Percentiles rank a stretch among this genome's conserved stretches.
Evolutionary conservation across 2,113 vertebrate species (phyloP).

Genomic region (Lanius ludovicianus): DNA sequence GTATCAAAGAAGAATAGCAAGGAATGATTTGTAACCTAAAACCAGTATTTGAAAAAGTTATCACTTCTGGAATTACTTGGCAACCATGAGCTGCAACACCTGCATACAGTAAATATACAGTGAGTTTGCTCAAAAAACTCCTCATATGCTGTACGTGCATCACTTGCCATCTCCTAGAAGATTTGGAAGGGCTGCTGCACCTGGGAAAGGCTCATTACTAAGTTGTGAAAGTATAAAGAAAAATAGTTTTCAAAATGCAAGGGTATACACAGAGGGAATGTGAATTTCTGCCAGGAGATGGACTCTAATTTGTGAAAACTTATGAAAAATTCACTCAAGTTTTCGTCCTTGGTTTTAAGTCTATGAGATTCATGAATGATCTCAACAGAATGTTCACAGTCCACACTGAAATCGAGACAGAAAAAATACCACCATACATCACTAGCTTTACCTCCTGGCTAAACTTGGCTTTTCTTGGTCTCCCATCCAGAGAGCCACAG

Average conservation of each 20-base stretch:
- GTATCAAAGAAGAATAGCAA: not conserved
- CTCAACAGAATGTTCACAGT: not conserved
- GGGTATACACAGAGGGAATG: not conserved
- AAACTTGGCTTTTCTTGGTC: not conserved
- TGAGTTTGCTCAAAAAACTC: not conserved
- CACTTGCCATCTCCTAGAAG: not conserved
- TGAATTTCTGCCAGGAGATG: slow-evolving; percentile 49
- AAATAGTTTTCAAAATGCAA: not conserved
- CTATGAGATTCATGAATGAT: not conserved
- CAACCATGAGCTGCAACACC: not conserved
- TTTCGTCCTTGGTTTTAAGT: not conserved
- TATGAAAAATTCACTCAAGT: not conserved
- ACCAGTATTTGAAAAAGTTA: not conserved
- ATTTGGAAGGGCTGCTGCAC: not conserved
- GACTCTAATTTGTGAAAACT: not conserved
- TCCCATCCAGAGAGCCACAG: not conserved
- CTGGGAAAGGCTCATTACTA: not conserved
- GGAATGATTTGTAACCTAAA: not conserved
- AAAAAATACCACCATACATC: not conserved
- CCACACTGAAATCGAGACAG: not conserved
- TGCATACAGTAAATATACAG: not conserved
- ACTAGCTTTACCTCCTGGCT: not conserved
- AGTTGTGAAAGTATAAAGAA: not conserved
- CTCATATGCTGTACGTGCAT: not conserved
- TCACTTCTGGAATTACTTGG: not conserved